A percentile compares a stretch with the other conserved stretches of the same genome.
phyloP scores from a whole-genome alignment of 2,113 vertebrate species.

The Gopherus evgoodei region DNA sequence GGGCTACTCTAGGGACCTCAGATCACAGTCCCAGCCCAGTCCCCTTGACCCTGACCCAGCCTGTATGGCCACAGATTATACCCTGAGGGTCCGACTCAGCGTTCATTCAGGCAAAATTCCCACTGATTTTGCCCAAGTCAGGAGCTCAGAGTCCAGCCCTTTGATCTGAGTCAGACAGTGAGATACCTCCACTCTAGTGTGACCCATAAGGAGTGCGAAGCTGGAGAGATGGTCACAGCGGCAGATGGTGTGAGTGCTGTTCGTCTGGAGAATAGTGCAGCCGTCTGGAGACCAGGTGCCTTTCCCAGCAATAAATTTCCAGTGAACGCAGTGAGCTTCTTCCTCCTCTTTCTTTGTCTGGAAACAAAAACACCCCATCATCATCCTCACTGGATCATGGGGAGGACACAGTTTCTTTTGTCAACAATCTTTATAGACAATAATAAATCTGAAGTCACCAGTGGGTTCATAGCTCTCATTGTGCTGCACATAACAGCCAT shows the following conservation, averaged over 20 bases:
- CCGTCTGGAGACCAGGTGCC: constrained; percentile 77
- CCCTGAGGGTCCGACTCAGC: no score
- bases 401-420: background rate
- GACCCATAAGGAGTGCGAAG: constrained; percentile 83
- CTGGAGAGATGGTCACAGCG: constrained; percentile 83
- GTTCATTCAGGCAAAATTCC: background rate
- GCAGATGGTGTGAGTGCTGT: constrained; percentile 78
- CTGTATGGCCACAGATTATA: background rate
- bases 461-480: background rate
- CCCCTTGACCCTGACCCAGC: background rate
- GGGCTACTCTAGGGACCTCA: no score
- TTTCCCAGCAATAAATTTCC: constrained; percentile 54
- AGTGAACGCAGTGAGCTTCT: constrained; percentile 76
- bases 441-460: background rate
- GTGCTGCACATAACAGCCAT: background rate
- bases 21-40: background rate
- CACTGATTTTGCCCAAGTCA: background rate
- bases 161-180: background rate
- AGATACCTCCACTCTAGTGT: constrained; percentile 44
- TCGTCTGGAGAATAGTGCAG: constrained; percentile 58
- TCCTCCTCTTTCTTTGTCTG: background rate
- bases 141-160: background rate
- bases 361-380: background rate
- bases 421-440: background rate
- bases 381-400: background rate